Conservation (phyloP, 2,888 invertebrate genomes). For the Ashinkailepas kermadecensis region DNA sequence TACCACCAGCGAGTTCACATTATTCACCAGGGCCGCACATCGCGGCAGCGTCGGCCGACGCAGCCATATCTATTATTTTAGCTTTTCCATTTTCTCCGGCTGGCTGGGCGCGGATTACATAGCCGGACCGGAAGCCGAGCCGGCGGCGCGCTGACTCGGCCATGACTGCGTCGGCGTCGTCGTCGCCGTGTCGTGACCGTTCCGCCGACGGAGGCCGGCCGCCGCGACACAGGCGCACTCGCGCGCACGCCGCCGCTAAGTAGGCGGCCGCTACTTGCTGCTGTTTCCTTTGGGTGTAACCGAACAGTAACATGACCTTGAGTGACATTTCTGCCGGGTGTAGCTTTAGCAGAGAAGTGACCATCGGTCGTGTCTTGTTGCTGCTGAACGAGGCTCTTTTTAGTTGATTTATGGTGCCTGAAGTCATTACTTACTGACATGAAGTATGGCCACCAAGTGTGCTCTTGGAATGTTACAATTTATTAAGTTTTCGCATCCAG, state of each 20-base stretch:
- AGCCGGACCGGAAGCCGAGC: background rate
- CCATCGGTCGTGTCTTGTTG: background rate
- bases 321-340: too few relatives aligned
- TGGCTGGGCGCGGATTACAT: conserved; percentile 9
- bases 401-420: background rate
- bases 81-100: conserved; percentile 15
- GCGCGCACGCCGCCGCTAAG: too few relatives aligned
- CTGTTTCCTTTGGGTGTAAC: too few relatives aligned
- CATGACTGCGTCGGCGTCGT: background rate
- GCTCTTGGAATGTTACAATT: background rate
- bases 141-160: background rate
- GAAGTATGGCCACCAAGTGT: background rate
- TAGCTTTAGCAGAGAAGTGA: too few relatives aligned
- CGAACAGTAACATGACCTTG: too few relatives aligned
- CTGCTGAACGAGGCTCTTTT: background rate
- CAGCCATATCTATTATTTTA: conserved; percentile 17
- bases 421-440: background rate
- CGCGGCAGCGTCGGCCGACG: background rate
- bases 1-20: background rate
- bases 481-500: too few relatives aligned
- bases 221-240: too few relatives aligned
- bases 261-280: too few relatives aligned
- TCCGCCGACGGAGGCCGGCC: too few relatives aligned
- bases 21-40: background rate
- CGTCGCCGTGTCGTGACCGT: too few relatives aligned